A percentile compares a stretch with the other conserved stretches of the same genome.
These are phyloP conservation scores for Diadema setosum DNA, from an alignment of 35 echinoderm and acorn worm genomes.

Conservation along the genomic window DNA sequence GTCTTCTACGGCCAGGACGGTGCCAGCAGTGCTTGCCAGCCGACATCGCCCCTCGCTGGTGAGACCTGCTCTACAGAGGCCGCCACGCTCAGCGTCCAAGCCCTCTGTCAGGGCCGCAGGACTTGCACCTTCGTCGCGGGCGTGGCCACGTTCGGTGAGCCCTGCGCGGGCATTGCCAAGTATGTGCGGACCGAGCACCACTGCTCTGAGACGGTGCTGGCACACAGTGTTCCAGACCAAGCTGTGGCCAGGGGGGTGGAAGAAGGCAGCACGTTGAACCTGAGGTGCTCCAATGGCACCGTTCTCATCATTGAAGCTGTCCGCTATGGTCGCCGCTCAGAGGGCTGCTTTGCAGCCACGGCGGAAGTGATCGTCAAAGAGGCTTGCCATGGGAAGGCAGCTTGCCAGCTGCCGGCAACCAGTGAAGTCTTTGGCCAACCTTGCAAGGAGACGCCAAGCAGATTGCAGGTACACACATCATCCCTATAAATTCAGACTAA, in stretches of 20 bases:
- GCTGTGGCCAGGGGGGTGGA: not conserved
- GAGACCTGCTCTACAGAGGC: not conserved
- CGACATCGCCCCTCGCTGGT: not conserved
- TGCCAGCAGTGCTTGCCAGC: not conserved
- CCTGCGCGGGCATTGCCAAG: not conserved
- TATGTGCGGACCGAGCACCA: not conserved
- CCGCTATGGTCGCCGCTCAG: not conserved
- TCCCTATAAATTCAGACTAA: not conserved
- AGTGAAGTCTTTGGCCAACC: not conserved
- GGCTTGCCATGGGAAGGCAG: not conserved
- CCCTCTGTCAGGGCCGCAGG: not conserved
- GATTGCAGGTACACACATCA: not conserved
- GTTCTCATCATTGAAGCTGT: not conserved
- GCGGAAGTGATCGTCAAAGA: not conserved
- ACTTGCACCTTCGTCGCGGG: not conserved
- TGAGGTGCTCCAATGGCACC: not conserved
- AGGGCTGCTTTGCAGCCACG: not conserved
- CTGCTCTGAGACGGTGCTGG: not conserved
- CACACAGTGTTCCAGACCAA: not conserved
- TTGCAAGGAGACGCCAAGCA: not conserved
- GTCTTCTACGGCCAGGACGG: not conserved
- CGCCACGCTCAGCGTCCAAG: not conserved
- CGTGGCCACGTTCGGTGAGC: not conserved
- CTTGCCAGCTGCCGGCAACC: not conserved
- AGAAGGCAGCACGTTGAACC: not conserved